Evolutionary conservation across 2,797 vertebrate species (phyloP).

Genomic region (Oryzias dopingdopingensis): DNA sequence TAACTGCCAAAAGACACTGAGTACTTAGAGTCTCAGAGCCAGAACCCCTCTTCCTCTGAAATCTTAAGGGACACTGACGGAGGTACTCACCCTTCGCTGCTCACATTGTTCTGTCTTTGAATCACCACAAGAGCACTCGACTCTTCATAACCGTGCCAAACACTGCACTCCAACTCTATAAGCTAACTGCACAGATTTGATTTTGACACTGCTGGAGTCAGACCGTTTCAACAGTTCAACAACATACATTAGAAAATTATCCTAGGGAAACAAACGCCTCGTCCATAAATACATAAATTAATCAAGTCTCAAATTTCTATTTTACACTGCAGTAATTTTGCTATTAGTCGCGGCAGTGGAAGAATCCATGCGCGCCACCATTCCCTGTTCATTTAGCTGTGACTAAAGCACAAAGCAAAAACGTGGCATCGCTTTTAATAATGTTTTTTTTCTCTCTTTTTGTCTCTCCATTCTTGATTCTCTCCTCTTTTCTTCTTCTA

Average conservation of each 20-base stretch:
- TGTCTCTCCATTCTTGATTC: slow-evolving; percentile 15
- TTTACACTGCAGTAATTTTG: slow-evolving; percentile 82
- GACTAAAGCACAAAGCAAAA: slow-evolving; percentile 73
- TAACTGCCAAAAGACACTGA: slow-evolving; percentile 46
- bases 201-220: slow-evolving; percentile 46
- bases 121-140: slow-evolving; percentile 43
- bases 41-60: slow-evolving; percentile 51
- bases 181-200: slow-evolving; percentile 37
- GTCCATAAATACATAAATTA: slow-evolving; percentile 83
- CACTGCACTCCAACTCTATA: slow-evolving; percentile 37
- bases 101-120: slow-evolving; percentile 60
- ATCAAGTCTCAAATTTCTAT: slow-evolving; percentile 84
- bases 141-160: slow-evolving; percentile 41
- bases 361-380: slow-evolving; percentile 71
- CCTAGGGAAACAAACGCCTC: slow-evolving; percentile 56
- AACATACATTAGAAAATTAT: slow-evolving; percentile 70
- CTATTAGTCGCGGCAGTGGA: slow-evolving; percentile 79
- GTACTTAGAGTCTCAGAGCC: slow-evolving; percentile 26
- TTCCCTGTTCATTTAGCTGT: slow-evolving; percentile 79
- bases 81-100: slow-evolving; percentile 63
- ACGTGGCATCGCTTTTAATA: slow-evolving; percentile 72
- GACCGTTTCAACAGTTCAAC: slow-evolving; percentile 66
- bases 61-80: slow-evolving; percentile 67
- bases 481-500: slow-evolving; percentile 6
- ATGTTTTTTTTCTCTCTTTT: slow-evolving; percentile 46